phyloP scores from a whole-genome alignment of 64 coral and sea anemone genomes.

The Pocillopora damicornis region DNA sequence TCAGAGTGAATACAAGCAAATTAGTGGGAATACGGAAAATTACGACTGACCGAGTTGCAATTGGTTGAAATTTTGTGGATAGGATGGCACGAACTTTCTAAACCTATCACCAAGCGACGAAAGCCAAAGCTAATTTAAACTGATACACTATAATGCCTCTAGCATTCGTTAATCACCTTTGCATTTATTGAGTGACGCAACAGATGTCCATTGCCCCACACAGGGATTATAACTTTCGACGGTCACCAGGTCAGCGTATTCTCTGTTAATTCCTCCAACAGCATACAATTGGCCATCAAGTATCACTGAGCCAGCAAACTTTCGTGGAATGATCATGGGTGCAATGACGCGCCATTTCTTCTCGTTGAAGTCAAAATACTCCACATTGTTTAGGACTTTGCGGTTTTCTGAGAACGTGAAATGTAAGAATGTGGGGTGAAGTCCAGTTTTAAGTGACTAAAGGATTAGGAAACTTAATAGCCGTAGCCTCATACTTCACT shows the following conservation, averaged over 20 bases:
- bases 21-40: too few relatives aligned
- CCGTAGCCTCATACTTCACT: too few relatives aligned
- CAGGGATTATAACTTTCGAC: constrained; percentile 83
- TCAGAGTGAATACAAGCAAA: too few relatives aligned
- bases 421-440: too few relatives aligned
- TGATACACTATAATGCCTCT: neutral
- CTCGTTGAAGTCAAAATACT: constrained; percentile 89
- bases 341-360: constrained; percentile 74
- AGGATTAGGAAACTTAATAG: too few relatives aligned
- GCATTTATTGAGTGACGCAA: constrained; percentile 91
- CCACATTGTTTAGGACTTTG: constrained; percentile 75
- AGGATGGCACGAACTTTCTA: too few relatives aligned
- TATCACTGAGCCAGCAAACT: constrained; percentile 76
- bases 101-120: too few relatives aligned
- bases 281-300: constrained; percentile 99
- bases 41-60: too few relatives aligned
- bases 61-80: too few relatives aligned
- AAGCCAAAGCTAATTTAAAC: neutral
- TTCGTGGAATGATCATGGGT: constrained; percentile 90
- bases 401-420: constrained; percentile 46
- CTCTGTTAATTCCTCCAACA: constrained; percentile 86
- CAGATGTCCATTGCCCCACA: constrained; percentile 85
- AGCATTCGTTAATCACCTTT: constrained; percentile 57
- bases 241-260: constrained; percentile 90
- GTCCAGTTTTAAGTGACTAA: too few relatives aligned